phyloP scores from a whole-genome alignment of 1,140 invertebrate species.

The Camponotus vicinus region DNA sequence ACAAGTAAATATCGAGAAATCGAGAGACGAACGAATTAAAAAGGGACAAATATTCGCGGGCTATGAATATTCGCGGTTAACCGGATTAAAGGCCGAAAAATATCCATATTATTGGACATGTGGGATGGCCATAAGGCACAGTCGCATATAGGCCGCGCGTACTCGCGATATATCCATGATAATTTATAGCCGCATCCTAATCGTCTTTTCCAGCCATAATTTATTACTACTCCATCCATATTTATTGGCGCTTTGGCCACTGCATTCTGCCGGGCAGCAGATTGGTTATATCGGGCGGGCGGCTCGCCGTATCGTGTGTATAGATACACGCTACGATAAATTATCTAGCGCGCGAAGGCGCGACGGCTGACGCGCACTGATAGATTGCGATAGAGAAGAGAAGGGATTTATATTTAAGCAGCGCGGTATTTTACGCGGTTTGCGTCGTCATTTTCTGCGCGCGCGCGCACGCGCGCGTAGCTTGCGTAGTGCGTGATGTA shows the following conservation, averaged over 20 bases:
- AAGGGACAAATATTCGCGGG: neutral
- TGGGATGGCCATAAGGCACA: constrained; percentile 27
- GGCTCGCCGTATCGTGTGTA: neutral
- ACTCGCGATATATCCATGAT: constrained; percentile 28
- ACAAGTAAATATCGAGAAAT: constrained; percentile 12
- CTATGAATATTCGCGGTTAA: constrained; percentile 52
- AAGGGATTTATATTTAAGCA: constrained; percentile 60
- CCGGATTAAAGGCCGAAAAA: constrained; percentile 55
- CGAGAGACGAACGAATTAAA: constrained; percentile 47
- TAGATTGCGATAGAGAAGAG: constrained; percentile 56
- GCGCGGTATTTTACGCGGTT: constrained; percentile 27
- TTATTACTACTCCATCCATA: constrained; percentile 64
- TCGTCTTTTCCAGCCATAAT: constrained; percentile 62
- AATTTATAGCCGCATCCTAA: constrained; percentile 55
- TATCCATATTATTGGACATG: constrained; percentile 57
- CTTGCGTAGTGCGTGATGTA: no score
- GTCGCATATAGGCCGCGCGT: constrained; percentile 20
- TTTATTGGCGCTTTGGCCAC: constrained; percentile 60
- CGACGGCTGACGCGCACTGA: constrained; percentile 52
- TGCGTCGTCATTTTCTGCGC: constrained; percentile 17
- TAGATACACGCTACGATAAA: constrained; percentile 40
- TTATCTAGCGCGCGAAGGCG: constrained; percentile 43
- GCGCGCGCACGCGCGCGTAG: no score
- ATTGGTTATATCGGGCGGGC: constrained; percentile 55
- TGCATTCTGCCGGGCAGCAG: constrained; percentile 55